phyloP scores from a whole-genome alignment of 2,113 vertebrate genomes.

The Gambusia affinis region DNA sequence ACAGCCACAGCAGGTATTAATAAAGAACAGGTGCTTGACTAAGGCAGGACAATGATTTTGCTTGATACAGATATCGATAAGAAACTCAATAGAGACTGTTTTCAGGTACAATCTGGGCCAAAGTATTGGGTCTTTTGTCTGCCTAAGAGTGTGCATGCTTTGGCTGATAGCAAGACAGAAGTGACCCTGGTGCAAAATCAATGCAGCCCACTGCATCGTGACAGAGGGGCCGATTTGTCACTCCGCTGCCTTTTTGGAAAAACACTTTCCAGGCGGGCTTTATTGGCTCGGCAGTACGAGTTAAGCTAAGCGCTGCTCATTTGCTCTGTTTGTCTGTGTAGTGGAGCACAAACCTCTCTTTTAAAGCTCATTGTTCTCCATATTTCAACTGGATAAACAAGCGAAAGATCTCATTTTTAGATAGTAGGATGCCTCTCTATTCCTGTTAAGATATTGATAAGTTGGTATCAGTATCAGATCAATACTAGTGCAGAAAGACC shows the following conservation, averaged over 20 bases:
- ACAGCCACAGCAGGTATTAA: conserved; percentile 48
- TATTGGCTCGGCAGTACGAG: conserved; percentile 85
- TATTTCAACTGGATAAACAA: background rate
- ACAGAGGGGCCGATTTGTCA: conserved; percentile 50
- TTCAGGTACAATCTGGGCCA: conserved; percentile 32
- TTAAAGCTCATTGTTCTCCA: conserved; percentile 52
- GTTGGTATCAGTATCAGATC: no score
- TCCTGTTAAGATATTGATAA: background rate
- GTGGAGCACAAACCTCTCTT: conserved; percentile 86
- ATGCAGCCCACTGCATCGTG: conserved; percentile 48
- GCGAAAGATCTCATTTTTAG: background rate
- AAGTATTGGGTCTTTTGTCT: conserved; percentile 52
- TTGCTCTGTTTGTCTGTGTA: conserved; percentile 88
- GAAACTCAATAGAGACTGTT: conserved; percentile 53
- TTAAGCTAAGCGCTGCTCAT: conserved; percentile 89
- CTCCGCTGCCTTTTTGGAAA: conserved; percentile 74
- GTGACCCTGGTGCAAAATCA: conserved; percentile 59
- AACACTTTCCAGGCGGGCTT: conserved; percentile 87
- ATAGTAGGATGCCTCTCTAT: background rate
- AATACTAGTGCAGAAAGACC: no score
- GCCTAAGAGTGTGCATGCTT: conserved; percentile 31
- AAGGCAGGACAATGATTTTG: conserved; percentile 48
- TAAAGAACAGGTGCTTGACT: conserved; percentile 45
- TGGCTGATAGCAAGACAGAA: conserved; percentile 48
- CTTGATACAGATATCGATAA: conserved; percentile 63